phyloP scores from a whole-genome alignment of 2,888 invertebrate species.

The Mythimna albipuncta region DNA sequence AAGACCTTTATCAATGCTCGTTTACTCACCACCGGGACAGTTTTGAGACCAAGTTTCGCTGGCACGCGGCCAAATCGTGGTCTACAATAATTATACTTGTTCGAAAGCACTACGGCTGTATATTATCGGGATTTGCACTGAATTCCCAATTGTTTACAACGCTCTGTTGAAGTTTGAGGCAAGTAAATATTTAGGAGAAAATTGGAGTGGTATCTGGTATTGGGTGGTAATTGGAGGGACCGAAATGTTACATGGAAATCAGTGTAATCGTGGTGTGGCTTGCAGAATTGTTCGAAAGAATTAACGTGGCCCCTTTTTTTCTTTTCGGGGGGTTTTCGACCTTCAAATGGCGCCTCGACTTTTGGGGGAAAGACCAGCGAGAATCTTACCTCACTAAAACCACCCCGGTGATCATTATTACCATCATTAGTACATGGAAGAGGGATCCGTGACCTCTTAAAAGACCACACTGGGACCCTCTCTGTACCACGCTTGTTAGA shows the following conservation, averaged over 20 bases:
- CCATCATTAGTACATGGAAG: too few relatives aligned
- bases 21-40: slow-evolving; percentile 35
- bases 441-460: too few relatives aligned
- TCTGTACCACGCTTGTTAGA: too few relatives aligned
- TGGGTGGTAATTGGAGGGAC: too few relatives aligned
- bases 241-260: neutral
- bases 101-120: slow-evolving; percentile 42
- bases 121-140: slow-evolving; percentile 49
- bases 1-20: slow-evolving; percentile 42
- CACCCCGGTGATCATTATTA: too few relatives aligned
- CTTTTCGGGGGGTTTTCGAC: too few relatives aligned
- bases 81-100: slow-evolving; percentile 65
- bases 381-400: too few relatives aligned
- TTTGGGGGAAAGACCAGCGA: too few relatives aligned
- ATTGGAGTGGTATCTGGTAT: neutral
- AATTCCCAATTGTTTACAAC: slow-evolving; percentile 31
- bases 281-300: too few relatives aligned
- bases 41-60: slow-evolving; percentile 56
- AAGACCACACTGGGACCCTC: too few relatives aligned
- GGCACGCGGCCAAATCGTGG: slow-evolving; percentile 59
- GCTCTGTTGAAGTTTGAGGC: slow-evolving; percentile 28
- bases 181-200: neutral
- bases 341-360: too few relatives aligned
- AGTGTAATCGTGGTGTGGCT: neutral
- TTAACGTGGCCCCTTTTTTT: too few relatives aligned